Conservation (phyloP, 2,888 invertebrate genomes). For the Tetropium fuscum region DNA sequence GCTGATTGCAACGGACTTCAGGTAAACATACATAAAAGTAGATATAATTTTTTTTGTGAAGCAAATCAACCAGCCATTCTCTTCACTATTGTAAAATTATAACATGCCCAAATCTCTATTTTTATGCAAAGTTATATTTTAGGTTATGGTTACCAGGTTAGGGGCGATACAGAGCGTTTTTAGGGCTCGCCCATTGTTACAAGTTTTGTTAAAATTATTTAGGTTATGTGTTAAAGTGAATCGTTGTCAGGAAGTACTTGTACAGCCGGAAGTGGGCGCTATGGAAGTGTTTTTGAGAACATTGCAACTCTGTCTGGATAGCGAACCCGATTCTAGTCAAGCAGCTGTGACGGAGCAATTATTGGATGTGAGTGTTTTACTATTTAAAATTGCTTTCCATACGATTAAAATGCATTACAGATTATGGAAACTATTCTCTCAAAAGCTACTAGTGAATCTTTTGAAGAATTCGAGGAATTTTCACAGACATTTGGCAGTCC, state of each 20-base stretch:
- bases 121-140: no score
- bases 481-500: constrained; percentile 91
- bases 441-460: constrained; percentile 88
- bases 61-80: no score
- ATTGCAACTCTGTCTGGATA: constrained; percentile 78
- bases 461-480: constrained; percentile 87
- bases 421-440: constrained; percentile 95
- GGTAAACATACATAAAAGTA: constrained; percentile 56
- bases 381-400: constrained; percentile 19
- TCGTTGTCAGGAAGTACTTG: constrained; percentile 89
- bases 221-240: constrained; percentile 91
- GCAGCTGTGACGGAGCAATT: constrained; percentile 90
- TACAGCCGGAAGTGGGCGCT: constrained; percentile 86
- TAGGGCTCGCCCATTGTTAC: constrained; percentile 87
- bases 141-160: constrained; percentile 87
- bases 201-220: constrained; percentile 91
- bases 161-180: constrained; percentile 88
- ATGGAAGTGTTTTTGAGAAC: constrained; percentile 87
- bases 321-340: constrained; percentile 77
- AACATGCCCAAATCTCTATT: no score
- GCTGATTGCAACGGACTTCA: constrained; percentile 82
- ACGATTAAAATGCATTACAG: no score
- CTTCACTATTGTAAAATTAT: no score
- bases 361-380: constrained; percentile 74
- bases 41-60: background rate